A percentile compares a stretch with the other conserved stretches of the same genome.
phyloP scores from a whole-genome alignment of 1,140 invertebrate genomes.

The Lepidurus couesii region DNA sequence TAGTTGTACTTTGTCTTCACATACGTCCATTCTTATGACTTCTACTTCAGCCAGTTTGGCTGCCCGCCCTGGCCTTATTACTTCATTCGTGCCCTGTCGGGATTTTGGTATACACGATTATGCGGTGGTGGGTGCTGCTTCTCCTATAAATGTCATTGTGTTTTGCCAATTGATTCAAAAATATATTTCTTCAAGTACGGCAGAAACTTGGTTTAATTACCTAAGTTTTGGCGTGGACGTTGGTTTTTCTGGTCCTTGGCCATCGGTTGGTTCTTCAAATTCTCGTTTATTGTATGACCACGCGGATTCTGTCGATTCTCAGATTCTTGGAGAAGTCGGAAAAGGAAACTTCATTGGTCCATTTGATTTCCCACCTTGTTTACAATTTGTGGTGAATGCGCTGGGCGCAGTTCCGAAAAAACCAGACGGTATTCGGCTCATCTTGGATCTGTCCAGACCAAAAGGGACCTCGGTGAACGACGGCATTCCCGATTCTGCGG shows the following conservation, averaged over 20 bases:
- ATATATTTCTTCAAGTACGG: no score
- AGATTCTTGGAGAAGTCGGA: not conserved
- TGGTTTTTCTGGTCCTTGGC: not conserved
- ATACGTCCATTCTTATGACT: no score
- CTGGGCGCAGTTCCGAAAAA: not conserved
- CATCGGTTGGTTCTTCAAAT: not conserved
- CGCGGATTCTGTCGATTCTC: not conserved
- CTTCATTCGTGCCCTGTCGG: no score
- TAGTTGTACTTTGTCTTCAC: no score
- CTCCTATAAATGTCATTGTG: no score
- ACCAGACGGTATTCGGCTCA: not conserved
- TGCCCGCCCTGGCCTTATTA: no score
- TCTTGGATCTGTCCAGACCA: slow-evolving; percentile 21
- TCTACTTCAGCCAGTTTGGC: no score
- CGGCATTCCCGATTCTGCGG: not conserved
- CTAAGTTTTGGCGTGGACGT: not conserved
- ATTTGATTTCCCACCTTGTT: not conserved
- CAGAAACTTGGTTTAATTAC: not conserved
- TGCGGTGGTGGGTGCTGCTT: no score
- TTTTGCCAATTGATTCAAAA: no score
- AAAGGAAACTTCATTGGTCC: not conserved
- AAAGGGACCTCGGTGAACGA: slow-evolving; percentile 3
- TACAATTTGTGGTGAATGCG: not conserved
- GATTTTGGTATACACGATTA: no score
- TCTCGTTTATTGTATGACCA: not conserved